Evolutionary conservation across 2,888 invertebrate genomes (phyloP), one percentile per base, ranked within the genome.

Genomic region (Apotomis turbidana): DNA sequence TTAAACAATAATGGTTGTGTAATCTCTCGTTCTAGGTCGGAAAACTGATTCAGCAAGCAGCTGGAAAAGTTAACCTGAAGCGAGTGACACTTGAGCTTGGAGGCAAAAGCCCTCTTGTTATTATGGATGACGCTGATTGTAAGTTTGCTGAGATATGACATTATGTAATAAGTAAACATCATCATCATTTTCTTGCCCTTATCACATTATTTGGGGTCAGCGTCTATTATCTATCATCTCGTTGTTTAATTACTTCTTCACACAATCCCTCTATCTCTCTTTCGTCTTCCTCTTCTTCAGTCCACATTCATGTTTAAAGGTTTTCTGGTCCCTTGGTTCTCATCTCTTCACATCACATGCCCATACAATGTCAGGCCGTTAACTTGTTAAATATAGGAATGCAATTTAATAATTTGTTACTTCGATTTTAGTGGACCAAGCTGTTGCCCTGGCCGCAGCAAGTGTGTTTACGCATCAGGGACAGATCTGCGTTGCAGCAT

Each of bases 61-160:
- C 97, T 10, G 97, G 97, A 5, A 93, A 94, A 59, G 95, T 95
- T 13, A 97, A 97, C 84, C 90, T 98, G 75, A 98, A 98, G 83
- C 94, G 96, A 58, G 95, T 97, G 0, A 96, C 96, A 0, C 88
- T 98, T 55, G 98, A 98, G 86, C 93, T 98, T 61, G 98, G 98
- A 36, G 98, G 98, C 75, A 98, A 98, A 86, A 97, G 97, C 84
- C 98, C 98, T 1, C 90, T 97, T 1, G 95, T 98, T 62, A 94
- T 98, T 57, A 97, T 97, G 87, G 94, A 96, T 73, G 97, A 97
- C 88, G 96, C 95, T 9, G 94, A 97, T 83, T 85, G 97, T 96
- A 88, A 94, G 94, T 78, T 27, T 51, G 12, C 13, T 44, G 9
- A 41, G 6, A 6, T 27, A 27, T 27, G 27, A 27, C 27, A 27